Conservation (phyloP, 2,888 invertebrate genomes). For the Erebia palarica region DNA sequence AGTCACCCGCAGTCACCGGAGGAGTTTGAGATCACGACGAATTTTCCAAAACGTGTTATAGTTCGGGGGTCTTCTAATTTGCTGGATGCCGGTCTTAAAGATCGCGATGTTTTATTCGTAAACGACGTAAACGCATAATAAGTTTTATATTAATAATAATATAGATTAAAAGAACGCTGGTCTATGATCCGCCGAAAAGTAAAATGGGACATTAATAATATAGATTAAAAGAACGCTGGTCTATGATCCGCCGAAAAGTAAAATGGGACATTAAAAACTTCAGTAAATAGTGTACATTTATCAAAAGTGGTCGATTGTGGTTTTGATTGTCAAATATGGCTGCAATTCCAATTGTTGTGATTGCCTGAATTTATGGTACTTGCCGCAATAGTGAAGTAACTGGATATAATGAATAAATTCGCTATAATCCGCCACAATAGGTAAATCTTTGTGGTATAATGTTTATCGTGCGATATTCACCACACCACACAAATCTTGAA, state of each 20-base stretch:
- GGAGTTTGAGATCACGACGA: constrained; percentile 97
- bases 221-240: constrained; percentile 2
- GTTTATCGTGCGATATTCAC: no score
- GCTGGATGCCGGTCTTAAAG: constrained; percentile 90
- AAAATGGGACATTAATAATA: constrained; percentile 1
- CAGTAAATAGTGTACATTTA: constrained; percentile 2
- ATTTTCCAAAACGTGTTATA: constrained; percentile 94
- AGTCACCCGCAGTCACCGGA: constrained; percentile 96
- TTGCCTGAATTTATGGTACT: no score
- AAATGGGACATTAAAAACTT: constrained; percentile 7
- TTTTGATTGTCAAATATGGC: no score
- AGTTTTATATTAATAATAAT: constrained; percentile 2
- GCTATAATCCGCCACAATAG: no score
- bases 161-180: not conserved
- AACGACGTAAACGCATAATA: constrained; percentile 93
- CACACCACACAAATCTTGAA: no score
- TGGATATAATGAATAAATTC: no score
- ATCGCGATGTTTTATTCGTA: constrained; percentile 95
- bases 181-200: constrained; percentile 15
- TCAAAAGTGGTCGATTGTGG: not conserved
- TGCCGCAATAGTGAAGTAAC: no score
- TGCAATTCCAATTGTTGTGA: no score
- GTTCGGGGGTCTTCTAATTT: constrained; percentile 85
- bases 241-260: constrained; percentile 14
- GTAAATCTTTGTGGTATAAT: no score